Conservation (phyloP, 2,888 invertebrate genomes). For the Apodemia mormo region DNA sequence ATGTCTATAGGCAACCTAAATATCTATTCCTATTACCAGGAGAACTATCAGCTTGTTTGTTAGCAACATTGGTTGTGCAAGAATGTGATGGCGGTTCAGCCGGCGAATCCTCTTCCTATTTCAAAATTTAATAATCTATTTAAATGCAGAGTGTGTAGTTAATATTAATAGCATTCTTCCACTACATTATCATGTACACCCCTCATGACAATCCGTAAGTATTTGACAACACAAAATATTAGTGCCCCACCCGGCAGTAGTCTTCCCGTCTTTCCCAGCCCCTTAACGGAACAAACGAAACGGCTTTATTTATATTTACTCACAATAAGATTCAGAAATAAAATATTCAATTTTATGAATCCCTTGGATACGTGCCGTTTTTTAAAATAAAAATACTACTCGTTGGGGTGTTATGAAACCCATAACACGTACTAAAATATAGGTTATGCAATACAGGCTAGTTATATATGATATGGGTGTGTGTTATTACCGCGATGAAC, state of each 20-base stretch:
- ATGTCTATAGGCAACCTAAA: too few species aligned
- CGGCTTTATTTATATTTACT: background rate
- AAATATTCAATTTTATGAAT: slow-evolving; percentile 8
- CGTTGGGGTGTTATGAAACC: background rate
- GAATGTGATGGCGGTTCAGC: too few species aligned
- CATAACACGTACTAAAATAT: background rate
- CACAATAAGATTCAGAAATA: slow-evolving; percentile 2
- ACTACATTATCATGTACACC: background rate
- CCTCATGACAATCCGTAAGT: background rate
- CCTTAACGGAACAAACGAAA: background rate
- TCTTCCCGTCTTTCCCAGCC: background rate
- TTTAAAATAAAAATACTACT: background rate
- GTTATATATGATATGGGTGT: background rate
- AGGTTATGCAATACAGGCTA: background rate
- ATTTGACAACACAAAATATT: background rate
- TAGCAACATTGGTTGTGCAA: too few species aligned
- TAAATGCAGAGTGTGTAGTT: background rate
- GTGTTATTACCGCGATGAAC: background rate
- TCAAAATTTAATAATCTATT: background rate
- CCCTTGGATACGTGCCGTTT: background rate
- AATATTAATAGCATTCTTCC: background rate
- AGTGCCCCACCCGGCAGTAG: background rate
- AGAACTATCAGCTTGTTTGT: background rate
- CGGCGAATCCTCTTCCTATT: background rate
- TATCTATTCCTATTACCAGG: background rate